Percentiles rank a stretch among this genome's conserved stretches.
Conservation (phyloP, 2,888 invertebrate species). For the Hydrotaea diabolus region DNA sequence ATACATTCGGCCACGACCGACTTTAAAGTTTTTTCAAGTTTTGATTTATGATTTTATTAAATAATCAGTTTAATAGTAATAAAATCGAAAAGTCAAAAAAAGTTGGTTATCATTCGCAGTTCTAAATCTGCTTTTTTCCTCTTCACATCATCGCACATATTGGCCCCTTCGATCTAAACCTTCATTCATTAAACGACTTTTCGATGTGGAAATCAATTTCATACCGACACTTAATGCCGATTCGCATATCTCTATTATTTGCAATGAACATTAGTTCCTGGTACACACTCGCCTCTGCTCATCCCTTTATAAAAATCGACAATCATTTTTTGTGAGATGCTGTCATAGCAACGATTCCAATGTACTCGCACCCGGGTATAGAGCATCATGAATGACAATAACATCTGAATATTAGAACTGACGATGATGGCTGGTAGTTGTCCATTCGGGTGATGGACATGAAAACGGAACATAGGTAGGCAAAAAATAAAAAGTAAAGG, state of each 20-base stretch:
- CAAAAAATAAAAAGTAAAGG: conserved; percentile 10
- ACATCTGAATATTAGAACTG: conserved; percentile 65
- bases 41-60: too few species aligned
- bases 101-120: too few species aligned
- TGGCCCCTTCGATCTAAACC: neutral
- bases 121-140: neutral
- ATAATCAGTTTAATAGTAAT: too few species aligned
- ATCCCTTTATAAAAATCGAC: conserved; percentile 22
- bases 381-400: conserved; percentile 54
- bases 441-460: conserved; percentile 58
- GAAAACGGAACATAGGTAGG: conserved; percentile 30
- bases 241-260: neutral
- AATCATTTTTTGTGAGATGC: conserved; percentile 43
- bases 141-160: too few species aligned
- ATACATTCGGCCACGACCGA: too few species aligned
- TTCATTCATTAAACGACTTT: conserved; percentile 17
- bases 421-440: conserved; percentile 55
- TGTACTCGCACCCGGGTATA: too few species aligned
- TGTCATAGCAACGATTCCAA: conserved; percentile 60
- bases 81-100: too few species aligned
- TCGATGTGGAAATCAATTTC: conserved; percentile 15
- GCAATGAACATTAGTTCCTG: neutral
- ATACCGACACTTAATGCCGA: neutral
- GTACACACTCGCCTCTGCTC: neutral
- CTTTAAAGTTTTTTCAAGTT: too few species aligned